Evolutionary conservation across 2,888 invertebrate genomes (phyloP).

Genomic region (Gymnoscelis rufifasciata): DNA sequence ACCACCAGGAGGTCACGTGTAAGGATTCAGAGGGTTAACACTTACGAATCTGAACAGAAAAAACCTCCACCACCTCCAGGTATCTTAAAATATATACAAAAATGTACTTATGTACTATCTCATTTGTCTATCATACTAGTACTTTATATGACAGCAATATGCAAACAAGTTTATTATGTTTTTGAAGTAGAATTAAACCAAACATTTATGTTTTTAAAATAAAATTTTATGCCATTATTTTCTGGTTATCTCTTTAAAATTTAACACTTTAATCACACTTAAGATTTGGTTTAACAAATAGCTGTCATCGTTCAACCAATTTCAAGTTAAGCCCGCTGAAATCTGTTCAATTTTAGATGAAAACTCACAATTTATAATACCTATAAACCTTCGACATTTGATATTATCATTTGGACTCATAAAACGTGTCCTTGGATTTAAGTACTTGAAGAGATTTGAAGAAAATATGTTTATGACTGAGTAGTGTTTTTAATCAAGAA

Average conservation of each 20-base stretch:
- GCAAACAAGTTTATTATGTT: too few relatives aligned
- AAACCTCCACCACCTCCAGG: too few relatives aligned
- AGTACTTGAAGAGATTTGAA: not conserved
- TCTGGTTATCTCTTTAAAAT: not conserved
- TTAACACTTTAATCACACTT: conserved; percentile 1
- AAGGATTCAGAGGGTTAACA: too few relatives aligned
- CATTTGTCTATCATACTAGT: too few relatives aligned
- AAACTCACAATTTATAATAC: conserved; percentile 19
- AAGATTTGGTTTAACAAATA: not conserved
- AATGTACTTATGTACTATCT: too few relatives aligned
- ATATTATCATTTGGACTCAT: conserved; percentile 17
- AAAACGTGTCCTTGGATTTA: conserved; percentile 12
- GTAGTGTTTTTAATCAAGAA: conserved; percentile 9
- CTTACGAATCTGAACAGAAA: too few relatives aligned
- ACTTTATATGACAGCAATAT: too few relatives aligned
- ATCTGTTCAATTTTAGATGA: conserved; percentile 20
- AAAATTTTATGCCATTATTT: too few relatives aligned
- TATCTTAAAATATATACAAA: too few relatives aligned
- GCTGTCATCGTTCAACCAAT: conserved; percentile 2
- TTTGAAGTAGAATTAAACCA: too few relatives aligned
- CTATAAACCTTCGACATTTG: conserved; percentile 19
- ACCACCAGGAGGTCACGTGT: too few relatives aligned
- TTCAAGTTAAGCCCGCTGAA: conserved; percentile 10
- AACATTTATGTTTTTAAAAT: too few relatives aligned
- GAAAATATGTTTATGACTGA: not conserved